Evolutionary conservation across 2,888 invertebrate species (phyloP).

Genomic region (Himalopsyche tibetana): DNA sequence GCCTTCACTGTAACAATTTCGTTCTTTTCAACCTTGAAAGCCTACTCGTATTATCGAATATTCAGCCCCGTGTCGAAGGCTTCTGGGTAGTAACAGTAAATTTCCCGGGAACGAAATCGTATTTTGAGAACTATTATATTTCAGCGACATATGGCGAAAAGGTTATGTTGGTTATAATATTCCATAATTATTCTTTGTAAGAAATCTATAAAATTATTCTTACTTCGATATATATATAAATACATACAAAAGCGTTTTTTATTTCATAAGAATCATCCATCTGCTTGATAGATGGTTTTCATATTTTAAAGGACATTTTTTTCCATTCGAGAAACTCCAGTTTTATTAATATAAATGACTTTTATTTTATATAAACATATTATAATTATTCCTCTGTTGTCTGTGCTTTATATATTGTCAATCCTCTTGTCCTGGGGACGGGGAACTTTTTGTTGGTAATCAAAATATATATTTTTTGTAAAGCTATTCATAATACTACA

Average conservation of each 20-base stretch:
- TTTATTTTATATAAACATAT: no score
- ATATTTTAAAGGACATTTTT: no score
- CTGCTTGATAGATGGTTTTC: neutral
- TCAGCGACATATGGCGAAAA: neutral
- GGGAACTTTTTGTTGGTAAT: no score
- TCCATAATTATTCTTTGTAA: neutral
- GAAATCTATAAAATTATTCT: neutral
- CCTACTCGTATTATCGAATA: conserved; percentile 11
- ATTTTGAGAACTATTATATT: neutral
- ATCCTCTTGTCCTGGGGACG: no score
- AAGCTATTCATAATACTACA: no score
- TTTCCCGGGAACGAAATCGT: conserved; percentile 27
- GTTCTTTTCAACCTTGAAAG: conserved; percentile 11
- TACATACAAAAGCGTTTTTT: neutral
- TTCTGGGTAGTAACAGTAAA: conserved; percentile 32
- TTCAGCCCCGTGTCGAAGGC: conserved; percentile 3
- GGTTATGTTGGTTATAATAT: neutral
- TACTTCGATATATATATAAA: neutral
- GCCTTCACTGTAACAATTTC: conserved; percentile 28
- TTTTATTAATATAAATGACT: no score
- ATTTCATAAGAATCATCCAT: no score
- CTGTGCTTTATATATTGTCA: no score
- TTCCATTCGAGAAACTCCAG: no score
- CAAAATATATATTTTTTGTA: no score
- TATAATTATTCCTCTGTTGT: no score